Evolutionary conservation across 2,113 vertebrate genomes (phyloP).

Genomic region (Gallinago paraguaiae): DNA sequence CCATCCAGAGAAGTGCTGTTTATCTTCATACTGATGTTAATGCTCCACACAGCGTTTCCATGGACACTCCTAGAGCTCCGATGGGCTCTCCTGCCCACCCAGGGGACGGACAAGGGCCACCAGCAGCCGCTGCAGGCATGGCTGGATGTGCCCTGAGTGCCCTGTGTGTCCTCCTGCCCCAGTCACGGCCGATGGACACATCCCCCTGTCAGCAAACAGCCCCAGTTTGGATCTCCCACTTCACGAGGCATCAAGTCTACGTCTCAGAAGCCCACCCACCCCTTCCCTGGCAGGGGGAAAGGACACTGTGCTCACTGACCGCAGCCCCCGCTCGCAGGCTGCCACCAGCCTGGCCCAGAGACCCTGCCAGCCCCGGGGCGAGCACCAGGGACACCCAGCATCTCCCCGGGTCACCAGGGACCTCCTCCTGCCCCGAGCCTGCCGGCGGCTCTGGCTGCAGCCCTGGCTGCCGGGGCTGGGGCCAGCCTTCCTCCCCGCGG

Average conservation of each 20-base stretch:
- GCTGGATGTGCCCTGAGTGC: neutral
- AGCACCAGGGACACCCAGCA: rapidly evolving
- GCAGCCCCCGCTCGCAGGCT: neutral
- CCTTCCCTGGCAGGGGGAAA: neutral
- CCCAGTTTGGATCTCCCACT: neutral
- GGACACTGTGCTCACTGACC: neutral
- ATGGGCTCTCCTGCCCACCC: neutral
- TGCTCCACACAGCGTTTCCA: rapidly evolving
- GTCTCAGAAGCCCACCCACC: neutral
- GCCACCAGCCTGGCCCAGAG: neutral
- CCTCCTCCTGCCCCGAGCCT: neutral
- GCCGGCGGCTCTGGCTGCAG: neutral
- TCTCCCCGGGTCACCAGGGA: neutral
- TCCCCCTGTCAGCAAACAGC: neutral
- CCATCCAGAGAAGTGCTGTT: neutral
- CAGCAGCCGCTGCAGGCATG: neutral
- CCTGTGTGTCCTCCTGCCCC: too few species aligned
- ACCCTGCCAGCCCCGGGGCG: rapidly evolving
- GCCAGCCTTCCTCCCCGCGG: neutral
- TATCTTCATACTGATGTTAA: neutral
- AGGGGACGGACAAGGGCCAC: rapidly evolving
- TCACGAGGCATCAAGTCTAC: neutral
- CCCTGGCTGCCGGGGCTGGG: neutral
- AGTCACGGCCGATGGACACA: rapidly evolving
- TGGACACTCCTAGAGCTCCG: neutral